A percentile compares a stretch with the other conserved stretches of the same genome.
Conservation (phyloP, 1,140 invertebrate species). For the Temnothorax nylanderi region DNA sequence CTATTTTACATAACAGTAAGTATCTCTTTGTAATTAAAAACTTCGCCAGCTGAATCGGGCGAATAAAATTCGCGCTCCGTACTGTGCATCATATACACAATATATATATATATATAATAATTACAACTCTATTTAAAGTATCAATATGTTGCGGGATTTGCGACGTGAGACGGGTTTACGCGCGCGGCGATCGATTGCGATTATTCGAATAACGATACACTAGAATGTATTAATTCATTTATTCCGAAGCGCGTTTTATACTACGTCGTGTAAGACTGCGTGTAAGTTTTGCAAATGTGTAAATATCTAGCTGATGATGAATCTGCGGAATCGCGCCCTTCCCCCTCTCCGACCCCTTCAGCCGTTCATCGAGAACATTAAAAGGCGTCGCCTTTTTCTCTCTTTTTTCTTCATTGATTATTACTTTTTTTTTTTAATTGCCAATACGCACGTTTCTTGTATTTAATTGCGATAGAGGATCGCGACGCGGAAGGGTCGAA, state of each 20-base stretch:
- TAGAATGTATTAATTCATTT: constrained; percentile 73
- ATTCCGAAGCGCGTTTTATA: constrained; percentile 70
- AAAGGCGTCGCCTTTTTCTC: neutral
- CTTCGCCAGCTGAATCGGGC: constrained; percentile 19
- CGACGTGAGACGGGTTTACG: constrained; percentile 71
- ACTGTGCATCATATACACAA: constrained; percentile 31
- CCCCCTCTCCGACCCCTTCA: constrained; percentile 61
- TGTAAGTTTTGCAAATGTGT: constrained; percentile 73
- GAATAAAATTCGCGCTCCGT: constrained; percentile 32
- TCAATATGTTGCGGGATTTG: neutral
- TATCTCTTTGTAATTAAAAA: constrained; percentile 33
- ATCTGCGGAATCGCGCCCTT: constrained; percentile 63
- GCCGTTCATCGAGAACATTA: neutral
- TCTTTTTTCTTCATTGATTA: neutral
- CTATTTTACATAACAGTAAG: constrained; percentile 29
- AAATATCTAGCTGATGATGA: constrained; percentile 74
- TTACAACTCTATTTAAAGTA: constrained; percentile 27
- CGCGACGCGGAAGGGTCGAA: constrained; percentile 26
- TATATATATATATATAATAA: constrained; percentile 33
- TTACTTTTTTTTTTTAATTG: neutral
- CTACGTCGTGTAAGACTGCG: constrained; percentile 73
- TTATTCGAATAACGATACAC: constrained; percentile 73
- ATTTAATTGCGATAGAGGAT: neutral
- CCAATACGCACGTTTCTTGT: constrained; percentile 3
- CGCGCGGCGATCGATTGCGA: constrained; percentile 68